These are phyloP conservation scores for Bombus cullumanus DNA, from an alignment of 1,140 invertebrate species.

Conservation along the genomic window DNA sequence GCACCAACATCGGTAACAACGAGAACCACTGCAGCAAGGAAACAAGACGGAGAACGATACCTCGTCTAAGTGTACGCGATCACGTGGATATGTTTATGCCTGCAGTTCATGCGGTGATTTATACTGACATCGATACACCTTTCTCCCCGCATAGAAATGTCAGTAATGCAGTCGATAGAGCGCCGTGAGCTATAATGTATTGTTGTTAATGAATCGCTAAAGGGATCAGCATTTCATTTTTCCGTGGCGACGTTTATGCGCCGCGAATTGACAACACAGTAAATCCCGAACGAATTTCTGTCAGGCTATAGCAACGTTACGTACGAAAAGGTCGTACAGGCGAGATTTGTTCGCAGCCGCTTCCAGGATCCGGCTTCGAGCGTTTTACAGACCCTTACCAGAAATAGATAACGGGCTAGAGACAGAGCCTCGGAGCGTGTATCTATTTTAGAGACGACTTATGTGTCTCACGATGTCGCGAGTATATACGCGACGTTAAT, in stretches of 20 bases:
- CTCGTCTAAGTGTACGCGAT: conserved; percentile 35
- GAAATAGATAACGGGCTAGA: conserved; percentile 24
- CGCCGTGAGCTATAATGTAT: conserved; percentile 27
- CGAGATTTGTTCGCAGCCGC: neutral
- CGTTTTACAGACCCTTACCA: neutral
- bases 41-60: conserved; percentile 33
- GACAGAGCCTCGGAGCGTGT: neutral
- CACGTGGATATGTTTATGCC: conserved; percentile 58
- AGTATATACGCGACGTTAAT: conserved; percentile 42
- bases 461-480: conserved; percentile 26
- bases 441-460: conserved; percentile 48
- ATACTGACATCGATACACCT: conserved; percentile 58
- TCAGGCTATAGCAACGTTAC: neutral
- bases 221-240: conserved; percentile 56
- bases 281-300: conserved; percentile 41
- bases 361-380: conserved; percentile 13
- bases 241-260: conserved; percentile 17
- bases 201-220: conserved; percentile 58
- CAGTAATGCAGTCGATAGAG: conserved; percentile 47
- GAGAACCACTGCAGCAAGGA: neutral
- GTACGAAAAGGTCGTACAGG: neutral
- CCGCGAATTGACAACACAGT: conserved; percentile 27
- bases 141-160: conserved; percentile 62
- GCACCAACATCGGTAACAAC: neutral
- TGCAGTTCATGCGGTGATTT: conserved; percentile 55